Conservation (phyloP, 2,888 invertebrate species). For the Lepidonotus clava region DNA sequence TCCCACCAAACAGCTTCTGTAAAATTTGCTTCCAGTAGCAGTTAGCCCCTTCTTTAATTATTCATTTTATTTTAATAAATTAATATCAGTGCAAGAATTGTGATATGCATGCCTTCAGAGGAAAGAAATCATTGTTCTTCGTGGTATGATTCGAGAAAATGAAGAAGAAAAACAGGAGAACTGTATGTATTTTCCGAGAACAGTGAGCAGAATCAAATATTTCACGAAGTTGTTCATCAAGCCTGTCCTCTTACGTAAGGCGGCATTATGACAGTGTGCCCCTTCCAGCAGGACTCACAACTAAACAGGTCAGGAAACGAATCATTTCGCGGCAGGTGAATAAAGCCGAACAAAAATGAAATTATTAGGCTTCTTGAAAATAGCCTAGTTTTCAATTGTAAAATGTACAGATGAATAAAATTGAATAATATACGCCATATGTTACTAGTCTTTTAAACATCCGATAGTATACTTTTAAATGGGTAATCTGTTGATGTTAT, state of each 20-base stretch:
- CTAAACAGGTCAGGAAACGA: slow-evolving; percentile 4
- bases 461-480: too few species aligned
- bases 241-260: too few species aligned
- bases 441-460: too few species aligned
- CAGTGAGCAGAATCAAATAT: neutral
- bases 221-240: neutral
- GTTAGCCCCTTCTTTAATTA: neutral
- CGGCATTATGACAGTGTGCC: too few species aligned
- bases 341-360: neutral
- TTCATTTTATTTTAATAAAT: neutral
- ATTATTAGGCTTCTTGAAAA: neutral
- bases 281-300: too few species aligned
- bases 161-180: neutral
- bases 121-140: neutral
- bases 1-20: neutral
- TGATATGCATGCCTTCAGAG: slow-evolving; percentile 19
- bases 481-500: too few species aligned
- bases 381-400: slow-evolving; percentile 14
- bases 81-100: slow-evolving; percentile 1
- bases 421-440: neutral
- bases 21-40: neutral
- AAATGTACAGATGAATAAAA: slow-evolving; percentile 6
- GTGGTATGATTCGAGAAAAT: neutral
- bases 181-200: neutral
- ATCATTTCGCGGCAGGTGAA: neutral